Base-by-base conservation (phyloP, 2,113 vertebrate genomes). In the Heterocephalus glaber region DNA sequence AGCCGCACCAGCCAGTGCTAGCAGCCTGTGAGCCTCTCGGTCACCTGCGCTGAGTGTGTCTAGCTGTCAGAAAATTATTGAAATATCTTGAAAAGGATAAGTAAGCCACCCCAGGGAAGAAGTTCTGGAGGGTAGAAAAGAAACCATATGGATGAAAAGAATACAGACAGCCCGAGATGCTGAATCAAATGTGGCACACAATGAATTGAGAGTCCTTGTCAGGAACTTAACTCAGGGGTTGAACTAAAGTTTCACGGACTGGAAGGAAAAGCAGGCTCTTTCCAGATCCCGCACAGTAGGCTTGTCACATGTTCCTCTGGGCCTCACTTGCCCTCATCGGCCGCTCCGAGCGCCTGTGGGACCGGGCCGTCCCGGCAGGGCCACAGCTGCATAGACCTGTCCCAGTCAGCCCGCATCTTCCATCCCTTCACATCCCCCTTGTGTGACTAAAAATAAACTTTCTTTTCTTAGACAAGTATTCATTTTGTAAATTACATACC, bases 401-500 rank as follows among this genome's bases (percentile, higher is more conserved):
- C 77, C 17, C 61, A 44, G 14, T 49, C 20, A 38, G n/a, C 38
- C n/a, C 3, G 8, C 4, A 1, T 38, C 86, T 41, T 52, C 7
- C 4, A 14, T 38, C 81, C 72, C 86, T 89, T 61, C 89, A 35
- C 7, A 61, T 20, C 16, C 41, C 44, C 52, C 89, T 28, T 28
- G 49, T 10, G 28, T 3, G 17, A 65, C 96, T 85, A 90, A 96
- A 96, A 97, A 96, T 92, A 87, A 20, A 3, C 89, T 26, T 95
- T 76, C 95, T 95, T 86, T 95, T 80, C 95, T 94, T 58, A 94
- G 97, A 90, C 92, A 92, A 93, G 95, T 70, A n/a, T 86, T 97
- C 97, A 93, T 96, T 80, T 92, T 92, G 76, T 90, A 95, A 95
- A 96, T 97, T 96, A 96, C 92, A 95, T 83, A 82, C 97, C 94